Evolutionary conservation across 2,888 invertebrate species (phyloP).

Genomic region (Oscheius sp.): DNA sequence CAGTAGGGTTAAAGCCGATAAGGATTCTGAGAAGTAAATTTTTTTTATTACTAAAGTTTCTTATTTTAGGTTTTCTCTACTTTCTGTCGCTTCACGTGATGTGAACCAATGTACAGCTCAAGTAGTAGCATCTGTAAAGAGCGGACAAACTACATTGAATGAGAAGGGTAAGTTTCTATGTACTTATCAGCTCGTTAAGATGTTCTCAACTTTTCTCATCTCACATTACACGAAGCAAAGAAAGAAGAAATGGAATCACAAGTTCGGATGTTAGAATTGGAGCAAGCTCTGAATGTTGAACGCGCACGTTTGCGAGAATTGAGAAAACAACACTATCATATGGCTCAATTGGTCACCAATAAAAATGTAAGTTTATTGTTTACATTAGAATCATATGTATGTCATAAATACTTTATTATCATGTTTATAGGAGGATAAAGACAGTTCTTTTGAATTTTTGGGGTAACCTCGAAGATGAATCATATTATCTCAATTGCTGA

Average conservation of each 20-base stretch:
- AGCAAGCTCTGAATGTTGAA: constrained; percentile 88
- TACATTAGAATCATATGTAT: neutral
- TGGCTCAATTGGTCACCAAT: constrained; percentile 64
- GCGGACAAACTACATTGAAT: constrained; percentile 85
- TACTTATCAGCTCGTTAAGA: constrained; percentile 75
- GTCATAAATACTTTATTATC: neutral
- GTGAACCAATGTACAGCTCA: constrained; percentile 90
- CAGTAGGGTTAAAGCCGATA: constrained; percentile 88
- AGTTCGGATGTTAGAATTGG: constrained; percentile 85
- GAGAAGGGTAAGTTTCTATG: constrained; percentile 78
- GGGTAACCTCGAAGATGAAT: neutral
- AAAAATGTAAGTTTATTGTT: neutral
- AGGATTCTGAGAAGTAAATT: constrained; percentile 76
- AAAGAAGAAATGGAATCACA: constrained; percentile 96
- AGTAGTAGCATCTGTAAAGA: constrained; percentile 92
- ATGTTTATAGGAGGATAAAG: constrained; percentile 22
- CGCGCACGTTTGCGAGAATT: constrained; percentile 85
- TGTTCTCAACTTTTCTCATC: constrained; percentile 86
- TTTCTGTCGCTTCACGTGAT: constrained; percentile 85
- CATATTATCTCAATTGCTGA: neutral
- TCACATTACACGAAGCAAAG: constrained; percentile 92
- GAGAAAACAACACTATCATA: constrained; percentile 88
- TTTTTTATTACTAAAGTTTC: neutral
- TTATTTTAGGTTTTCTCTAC: constrained; percentile 77
- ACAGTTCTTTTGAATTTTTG: constrained; percentile 27